Base-by-base conservation (phyloP, 1,140 invertebrate species). In the Dreissena rostriformis region DNA sequence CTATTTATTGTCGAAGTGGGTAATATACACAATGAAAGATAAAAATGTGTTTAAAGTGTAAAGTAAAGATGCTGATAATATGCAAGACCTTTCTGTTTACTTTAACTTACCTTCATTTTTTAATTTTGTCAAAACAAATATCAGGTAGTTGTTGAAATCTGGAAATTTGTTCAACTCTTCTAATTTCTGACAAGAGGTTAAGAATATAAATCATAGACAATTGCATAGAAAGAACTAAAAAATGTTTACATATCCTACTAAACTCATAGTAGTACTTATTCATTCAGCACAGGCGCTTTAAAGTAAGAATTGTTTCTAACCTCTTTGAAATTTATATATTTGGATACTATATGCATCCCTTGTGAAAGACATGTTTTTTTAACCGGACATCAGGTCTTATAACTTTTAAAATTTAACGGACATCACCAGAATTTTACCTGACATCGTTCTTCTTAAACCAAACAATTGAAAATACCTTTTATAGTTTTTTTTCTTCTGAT, bases 71-170 rank as follows among this genome's bases (percentile, higher is more conserved):
- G 57, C 17, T n/a, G 17, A 6, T 61, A 6, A 24, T 61, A n/a
- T 61, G 57, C 57, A 4, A 61, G 22, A 61, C 17, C 6, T 6
- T 5, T 5, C 22, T 5, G 4, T n/a, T 61, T 24, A 49, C 39
- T 65, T 52, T 28, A 24, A 77, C 91, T 94, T 95, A 96, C 96
- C 96, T 96, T 99, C 97, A 82, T 96, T 95, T 88, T 96, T 97
- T 82, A 99, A 94, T 95, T 99, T 98, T 67, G 98, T 99, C 84
- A 99, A 95, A 88, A 99, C 98, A 95, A 98, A 99, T 92, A 99
- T 99, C 87, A 99, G 95, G 94, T 99, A 99, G 92, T 99, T 99
- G 94, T 99, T 99, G 94, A 99, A 99, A 93, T 99, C 98, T 87
- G 98, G 98, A 95, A 97, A 99, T 93, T 97, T 98, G 92, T 99